Base-by-base conservation (phyloP, 2,888 invertebrate species). In the Leuctra nigra region DNA sequence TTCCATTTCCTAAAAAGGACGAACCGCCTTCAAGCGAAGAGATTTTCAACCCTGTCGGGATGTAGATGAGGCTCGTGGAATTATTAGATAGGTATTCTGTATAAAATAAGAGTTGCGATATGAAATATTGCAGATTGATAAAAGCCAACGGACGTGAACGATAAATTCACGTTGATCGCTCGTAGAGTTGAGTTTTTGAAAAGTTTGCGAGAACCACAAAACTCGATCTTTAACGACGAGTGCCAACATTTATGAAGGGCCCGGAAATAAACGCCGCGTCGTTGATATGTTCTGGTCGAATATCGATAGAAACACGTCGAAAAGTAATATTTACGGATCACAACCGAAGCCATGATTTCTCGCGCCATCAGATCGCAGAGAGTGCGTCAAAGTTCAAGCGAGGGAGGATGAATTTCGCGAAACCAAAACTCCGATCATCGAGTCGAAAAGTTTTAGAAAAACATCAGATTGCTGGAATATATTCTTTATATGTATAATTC, bases 91-190 rank as follows among this genome's bases (percentile, higher is more conserved):
- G 50, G 33, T 20, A 29, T 50, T 29, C 50, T 33, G 50, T 50
- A 50, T 50, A 50, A 50, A 35, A 50, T 50, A 20, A 50, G 33
- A 50, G 33, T 33, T 35, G 50, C 20, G 20, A 24, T 38, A 53
- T 56, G 60, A 61, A 56, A 58, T 61, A 61, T 61, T 52, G 55
- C 58, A 56, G 60, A 61, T 61, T 61, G 60, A 61, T 61, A 58
- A 58, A 58, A 58, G 58, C 54, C 55, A 53, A 35, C 56, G 56
- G 60, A 61, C 58, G 55, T 53, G 55, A 55, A 35, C 44, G 57
- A 57, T 55, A 59, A 55, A 55, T 57, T 55, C 38, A 14, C 16
- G 53, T 36, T 53, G 57, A 53, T 57, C 54, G 56, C 41, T 56
- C 56, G 56, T 56, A 54, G 29, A 44, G 29, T 52, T 52, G 50